Base-by-base conservation (phyloP, 37 sponge, comb jelly and placozoan genomes). In the Crambe crambe region DNA sequence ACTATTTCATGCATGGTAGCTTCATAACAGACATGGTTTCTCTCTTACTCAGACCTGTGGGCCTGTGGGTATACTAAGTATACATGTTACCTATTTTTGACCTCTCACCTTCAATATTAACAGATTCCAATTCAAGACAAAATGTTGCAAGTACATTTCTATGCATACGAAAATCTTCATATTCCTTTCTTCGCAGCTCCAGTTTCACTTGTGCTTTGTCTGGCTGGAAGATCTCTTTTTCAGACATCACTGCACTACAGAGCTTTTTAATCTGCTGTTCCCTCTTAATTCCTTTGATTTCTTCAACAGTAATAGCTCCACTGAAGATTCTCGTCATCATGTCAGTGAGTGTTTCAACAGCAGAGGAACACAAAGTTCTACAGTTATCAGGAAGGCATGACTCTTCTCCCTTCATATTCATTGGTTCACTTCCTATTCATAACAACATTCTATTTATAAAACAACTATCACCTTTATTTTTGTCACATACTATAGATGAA, bases 401-500 rank as follows among this genome's bases (percentile, higher is more conserved):
- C 31, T 54, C 22, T 2, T 9, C 8, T 40, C n/a, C 23, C 31
- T 67, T 72, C 18, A 68, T 73, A 39, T 70, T 36, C 72, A 70
- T 61, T 9, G 59, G 29, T 69, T 70, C 51, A 78, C 66, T 54
- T 22, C 51, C 83, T 82, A 37, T 12, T 29, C 17, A 2, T 34
- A 65, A 30, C 27, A 31, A 18, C 27, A 62, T 62, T 27, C 25
- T 9, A 62, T 27, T 27, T 40, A 35, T 35, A 29, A 40, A 5
- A 40, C 23, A 70, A 38, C 8, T 41, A 10, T 20, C 17, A 35
- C 17, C 71, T 40, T 70, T 35, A 12, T 12, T 42, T 43, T 35
- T 41, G 27, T 59, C 31, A 73, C 82, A 35, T 76, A 87, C 87
- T 37, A 41, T 87, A 75, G 21, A 88, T 62, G 4, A 23, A 71